These are phyloP conservation scores for Ceratina calcarata DNA, from an alignment of 1,140 invertebrate genomes.

Conservation along the genomic window DNA sequence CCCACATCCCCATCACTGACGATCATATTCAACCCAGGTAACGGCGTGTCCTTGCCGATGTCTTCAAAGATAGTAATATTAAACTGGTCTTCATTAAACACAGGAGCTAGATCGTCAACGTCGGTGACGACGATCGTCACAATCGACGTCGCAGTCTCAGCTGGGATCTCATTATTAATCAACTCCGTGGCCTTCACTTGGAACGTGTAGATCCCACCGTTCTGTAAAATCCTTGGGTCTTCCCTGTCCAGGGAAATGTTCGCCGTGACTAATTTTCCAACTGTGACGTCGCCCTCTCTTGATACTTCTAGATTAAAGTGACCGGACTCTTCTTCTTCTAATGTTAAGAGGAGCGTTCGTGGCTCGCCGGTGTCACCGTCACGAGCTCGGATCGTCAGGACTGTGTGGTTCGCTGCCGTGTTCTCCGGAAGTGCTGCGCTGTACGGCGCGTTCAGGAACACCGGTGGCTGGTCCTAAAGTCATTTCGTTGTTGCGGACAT, in stretches of 20 bases:
- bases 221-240: slow-evolving; percentile 86
- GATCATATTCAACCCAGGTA: slow-evolving; percentile 87
- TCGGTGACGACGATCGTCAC: slow-evolving; percentile 91
- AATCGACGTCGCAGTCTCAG: slow-evolving; percentile 84
- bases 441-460: slow-evolving; percentile 89
- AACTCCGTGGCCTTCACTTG: slow-evolving; percentile 87
- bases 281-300: slow-evolving; percentile 79
- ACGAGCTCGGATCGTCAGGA: slow-evolving; percentile 86
- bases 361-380: slow-evolving; percentile 90
- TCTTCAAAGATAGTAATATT: slow-evolving; percentile 89
- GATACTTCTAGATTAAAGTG: slow-evolving; percentile 85
- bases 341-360: slow-evolving; percentile 83
- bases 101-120: slow-evolving; percentile 90
- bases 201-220: slow-evolving; percentile 90
- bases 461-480: slow-evolving; percentile 88
- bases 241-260: slow-evolving; percentile 87
- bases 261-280: slow-evolving; percentile 83
- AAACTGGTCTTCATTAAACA: slow-evolving; percentile 86
- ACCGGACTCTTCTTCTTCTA: slow-evolving; percentile 85
- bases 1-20: slow-evolving; percentile 89
- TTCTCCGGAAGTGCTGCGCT: slow-evolving; percentile 89
- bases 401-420: slow-evolving; percentile 82
- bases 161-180: slow-evolving; percentile 86
- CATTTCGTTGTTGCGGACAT: too few species aligned
- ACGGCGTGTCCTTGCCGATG: slow-evolving; percentile 85